Percentiles rank a stretch among this genome's conserved stretches.
phyloP scores from a whole-genome alignment of 2,888 invertebrate genomes.

The Tridacna gigas region DNA sequence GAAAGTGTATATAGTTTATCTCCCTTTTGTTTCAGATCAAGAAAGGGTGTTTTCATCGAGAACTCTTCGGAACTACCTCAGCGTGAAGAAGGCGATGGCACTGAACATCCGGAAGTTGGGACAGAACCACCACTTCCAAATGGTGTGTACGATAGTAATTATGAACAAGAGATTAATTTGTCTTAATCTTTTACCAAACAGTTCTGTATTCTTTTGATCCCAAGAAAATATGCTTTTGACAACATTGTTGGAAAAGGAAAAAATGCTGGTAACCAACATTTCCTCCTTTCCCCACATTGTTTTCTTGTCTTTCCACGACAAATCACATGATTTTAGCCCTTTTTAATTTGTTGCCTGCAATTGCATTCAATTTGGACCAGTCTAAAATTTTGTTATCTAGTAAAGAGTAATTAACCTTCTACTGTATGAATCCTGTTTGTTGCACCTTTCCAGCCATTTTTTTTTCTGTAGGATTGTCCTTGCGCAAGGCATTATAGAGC shows the following conservation, averaged over 20 bases:
- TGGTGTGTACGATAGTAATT: not conserved
- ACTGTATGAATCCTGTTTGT: too few species aligned
- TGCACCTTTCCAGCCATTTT: too few species aligned
- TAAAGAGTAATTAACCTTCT: too few species aligned
- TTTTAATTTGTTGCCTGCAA: too few species aligned
- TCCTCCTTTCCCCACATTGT: not conserved
- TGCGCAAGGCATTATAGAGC: too few species aligned
- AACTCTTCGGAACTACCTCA: conserved; percentile 67
- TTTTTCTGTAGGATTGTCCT: too few species aligned
- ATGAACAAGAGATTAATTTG: not conserved
- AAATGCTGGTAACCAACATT: not conserved
- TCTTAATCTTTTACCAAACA: not conserved
- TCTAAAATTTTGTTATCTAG: too few species aligned
- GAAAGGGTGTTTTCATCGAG: conserved; percentile 64
- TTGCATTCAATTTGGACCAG: too few species aligned
- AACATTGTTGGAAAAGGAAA: too few species aligned
- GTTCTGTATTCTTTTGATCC: not conserved
- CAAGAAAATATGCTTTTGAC: not conserved
- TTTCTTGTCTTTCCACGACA: not conserved
- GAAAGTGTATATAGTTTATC: too few species aligned
- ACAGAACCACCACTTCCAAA: conserved; percentile 40
- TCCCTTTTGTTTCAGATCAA: conserved; percentile 56
- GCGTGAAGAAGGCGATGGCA: conserved; percentile 79
- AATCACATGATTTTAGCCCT: too few species aligned
- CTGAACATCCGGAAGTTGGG: conserved; percentile 74